A percentile compares a stretch with the other conserved stretches of the same genome.
These are phyloP conservation scores for Cephus spinipes DNA, from an alignment of 2,888 invertebrate species.

Conservation along the genomic window DNA sequence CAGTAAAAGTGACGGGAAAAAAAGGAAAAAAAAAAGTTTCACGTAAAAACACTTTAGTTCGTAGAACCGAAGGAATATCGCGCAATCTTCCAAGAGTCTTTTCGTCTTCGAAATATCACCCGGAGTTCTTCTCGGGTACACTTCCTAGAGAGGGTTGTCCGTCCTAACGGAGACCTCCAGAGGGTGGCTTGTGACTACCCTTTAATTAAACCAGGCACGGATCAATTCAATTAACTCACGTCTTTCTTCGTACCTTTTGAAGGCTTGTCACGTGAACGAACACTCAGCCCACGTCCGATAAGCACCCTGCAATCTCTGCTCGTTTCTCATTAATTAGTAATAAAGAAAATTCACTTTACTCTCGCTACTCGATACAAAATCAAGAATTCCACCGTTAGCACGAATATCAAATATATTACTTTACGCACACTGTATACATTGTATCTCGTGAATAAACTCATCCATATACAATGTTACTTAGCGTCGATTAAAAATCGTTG, in stretches of 20 bases:
- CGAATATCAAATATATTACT: neutral
- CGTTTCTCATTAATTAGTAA: neutral
- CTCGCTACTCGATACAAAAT: neutral
- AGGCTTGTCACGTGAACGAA: neutral
- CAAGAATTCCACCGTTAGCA: neutral
- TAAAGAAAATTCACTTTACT: neutral
- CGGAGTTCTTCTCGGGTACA: neutral
- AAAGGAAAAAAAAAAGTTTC: neutral
- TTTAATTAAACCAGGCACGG: neutral
- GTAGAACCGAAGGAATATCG: neutral
- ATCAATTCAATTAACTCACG: neutral
- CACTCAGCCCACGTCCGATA: neutral
- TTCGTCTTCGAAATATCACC: neutral
- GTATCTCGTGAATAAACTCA: neutral
- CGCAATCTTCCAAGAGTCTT: neutral
- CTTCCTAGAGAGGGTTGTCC: neutral
- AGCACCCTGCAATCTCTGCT: neutral
- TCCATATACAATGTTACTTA: neutral
- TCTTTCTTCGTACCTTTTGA: neutral
- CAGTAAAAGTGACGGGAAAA: neutral
- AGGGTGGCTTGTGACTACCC: neutral
- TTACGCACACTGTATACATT: neutral
- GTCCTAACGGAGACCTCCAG: neutral
- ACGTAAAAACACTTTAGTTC: neutral
- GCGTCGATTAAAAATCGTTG: neutral